These are phyloP conservation scores for Umimayanthus chanpuru DNA, from an alignment of 92 coral and sea anemone genomes.

Conservation along the genomic window DNA sequence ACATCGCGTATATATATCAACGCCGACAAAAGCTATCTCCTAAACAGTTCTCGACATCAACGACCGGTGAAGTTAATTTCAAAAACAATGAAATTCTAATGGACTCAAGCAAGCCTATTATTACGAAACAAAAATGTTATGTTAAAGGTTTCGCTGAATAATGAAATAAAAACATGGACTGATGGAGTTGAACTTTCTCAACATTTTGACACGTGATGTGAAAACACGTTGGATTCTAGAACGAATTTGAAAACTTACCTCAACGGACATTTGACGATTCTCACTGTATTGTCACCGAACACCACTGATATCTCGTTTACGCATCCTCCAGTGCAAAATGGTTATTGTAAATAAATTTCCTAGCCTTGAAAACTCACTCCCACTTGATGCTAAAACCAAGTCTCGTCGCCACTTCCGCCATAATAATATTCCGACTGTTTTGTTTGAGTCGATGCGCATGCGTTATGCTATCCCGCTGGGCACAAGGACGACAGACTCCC, in stretches of 20 bases:
- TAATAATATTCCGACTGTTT: conserved; percentile 47
- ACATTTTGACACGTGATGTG: conserved; percentile 31
- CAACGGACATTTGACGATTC: conserved; percentile 38
- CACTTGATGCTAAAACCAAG: conserved; percentile 6
- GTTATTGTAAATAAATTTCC: conserved; percentile 9
- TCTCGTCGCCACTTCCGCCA: conserved; percentile 47
- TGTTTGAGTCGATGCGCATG: neutral
- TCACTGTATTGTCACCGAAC: conserved; percentile 8
- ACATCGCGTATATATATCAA: neutral
- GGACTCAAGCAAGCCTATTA: neutral
- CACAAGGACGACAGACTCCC: neutral
- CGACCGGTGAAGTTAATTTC: conserved; percentile 8
- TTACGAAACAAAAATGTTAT: conserved; percentile 6
- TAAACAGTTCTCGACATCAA: neutral
- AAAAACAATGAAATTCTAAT: conserved; percentile 6
- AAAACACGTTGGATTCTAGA: conserved; percentile 11
- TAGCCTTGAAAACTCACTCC: conserved; percentile 14
- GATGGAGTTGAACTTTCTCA: conserved; percentile 4
- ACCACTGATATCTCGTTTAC: neutral
- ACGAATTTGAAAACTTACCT: conserved; percentile 17
- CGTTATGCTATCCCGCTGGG: conserved; percentile 23
- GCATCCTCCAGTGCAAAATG: conserved; percentile 25
- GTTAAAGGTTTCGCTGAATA: conserved; percentile 18
- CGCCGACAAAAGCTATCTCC: neutral
- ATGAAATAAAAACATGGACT: conserved; percentile 2